Conservation (phyloP, 2,113 vertebrate species). For the Xiphophorus couchianus region DNA sequence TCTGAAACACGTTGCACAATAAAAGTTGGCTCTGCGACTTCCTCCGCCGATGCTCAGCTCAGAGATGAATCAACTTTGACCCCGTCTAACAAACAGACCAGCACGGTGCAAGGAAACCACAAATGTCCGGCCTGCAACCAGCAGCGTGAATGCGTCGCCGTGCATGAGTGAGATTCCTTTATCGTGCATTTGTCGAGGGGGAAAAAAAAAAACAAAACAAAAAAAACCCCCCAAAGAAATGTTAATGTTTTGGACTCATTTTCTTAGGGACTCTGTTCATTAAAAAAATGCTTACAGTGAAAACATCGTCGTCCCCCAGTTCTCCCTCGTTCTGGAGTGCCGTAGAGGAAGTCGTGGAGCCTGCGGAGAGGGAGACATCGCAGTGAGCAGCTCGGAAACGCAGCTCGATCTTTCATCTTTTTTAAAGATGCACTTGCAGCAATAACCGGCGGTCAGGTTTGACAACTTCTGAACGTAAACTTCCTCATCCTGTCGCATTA, state of each 20-base stretch:
- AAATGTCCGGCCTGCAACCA: neutral
- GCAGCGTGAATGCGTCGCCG: neutral
- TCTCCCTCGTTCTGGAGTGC: slow-evolving; percentile 97
- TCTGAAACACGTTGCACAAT: neutral
- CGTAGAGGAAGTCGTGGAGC: slow-evolving; percentile 97
- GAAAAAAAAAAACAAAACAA: too few species aligned
- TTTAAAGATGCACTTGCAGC: neutral
- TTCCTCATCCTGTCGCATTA: neutral
- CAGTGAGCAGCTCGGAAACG: neutral
- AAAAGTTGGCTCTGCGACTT: neutral
- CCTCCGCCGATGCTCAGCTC: neutral
- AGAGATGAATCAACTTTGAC: slow-evolving; percentile 9
- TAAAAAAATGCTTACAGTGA: slow-evolving; percentile 84
- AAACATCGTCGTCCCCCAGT: slow-evolving; percentile 96
- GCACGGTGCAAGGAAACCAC: neutral
- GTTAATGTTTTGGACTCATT: neutral
- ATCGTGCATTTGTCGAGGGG: too few species aligned
- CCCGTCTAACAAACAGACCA: neutral
- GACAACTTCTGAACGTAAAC: neutral
- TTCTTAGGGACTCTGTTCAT: neutral
- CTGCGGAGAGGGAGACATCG: slow-evolving; percentile 72
- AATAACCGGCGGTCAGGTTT: neutral
- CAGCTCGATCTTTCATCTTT: neutral
- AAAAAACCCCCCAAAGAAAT: too few species aligned
- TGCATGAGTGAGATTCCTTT: neutral